A percentile compares a stretch with the other conserved stretches of the same genome.
These are phyloP conservation scores for Etheostoma spectabile DNA, from an alignment of 2,113 vertebrate genomes.

Conservation along the genomic window DNA sequence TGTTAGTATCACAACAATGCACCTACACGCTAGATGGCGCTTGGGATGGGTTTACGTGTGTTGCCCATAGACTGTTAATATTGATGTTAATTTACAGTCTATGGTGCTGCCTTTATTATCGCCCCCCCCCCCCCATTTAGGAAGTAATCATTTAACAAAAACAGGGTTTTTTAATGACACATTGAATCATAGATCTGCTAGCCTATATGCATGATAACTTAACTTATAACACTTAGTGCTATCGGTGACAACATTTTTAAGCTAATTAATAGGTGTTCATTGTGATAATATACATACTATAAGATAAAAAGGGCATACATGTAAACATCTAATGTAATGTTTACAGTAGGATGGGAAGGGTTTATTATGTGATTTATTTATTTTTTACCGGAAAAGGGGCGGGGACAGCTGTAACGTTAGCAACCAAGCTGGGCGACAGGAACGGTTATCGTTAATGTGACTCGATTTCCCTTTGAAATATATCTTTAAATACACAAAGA, in stretches of 20 bases:
- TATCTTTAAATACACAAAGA: slow-evolving; percentile 32
- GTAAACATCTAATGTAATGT: neutral
- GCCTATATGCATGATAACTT: neutral
- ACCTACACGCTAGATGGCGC: slow-evolving; percentile 48
- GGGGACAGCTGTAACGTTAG: slow-evolving; percentile 75
- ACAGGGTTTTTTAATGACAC: neutral
- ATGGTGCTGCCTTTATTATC: neutral
- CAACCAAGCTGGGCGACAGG: slow-evolving; percentile 74
- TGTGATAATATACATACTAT: no score
- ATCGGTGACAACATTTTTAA: neutral
- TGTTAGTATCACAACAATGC: neutral
- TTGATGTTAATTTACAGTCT: no score
- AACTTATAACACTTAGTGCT: neutral
- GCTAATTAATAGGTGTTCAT: neutral
- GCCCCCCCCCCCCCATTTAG: neutral
- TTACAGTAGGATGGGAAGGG: slow-evolving; percentile 1
- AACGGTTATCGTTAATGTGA: slow-evolving; percentile 38
- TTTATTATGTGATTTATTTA: neutral
- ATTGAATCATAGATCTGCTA: no score
- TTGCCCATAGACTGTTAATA: neutral
- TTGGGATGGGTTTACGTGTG: slow-evolving; percentile 53
- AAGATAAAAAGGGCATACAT: neutral
- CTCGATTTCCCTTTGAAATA: slow-evolving; percentile 37
- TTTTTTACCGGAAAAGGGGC: slow-evolving; percentile 71
- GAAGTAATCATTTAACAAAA: neutral